phyloP scores from a whole-genome alignment of 2,113 vertebrate genomes.

The Dipodomys spectabilis region DNA sequence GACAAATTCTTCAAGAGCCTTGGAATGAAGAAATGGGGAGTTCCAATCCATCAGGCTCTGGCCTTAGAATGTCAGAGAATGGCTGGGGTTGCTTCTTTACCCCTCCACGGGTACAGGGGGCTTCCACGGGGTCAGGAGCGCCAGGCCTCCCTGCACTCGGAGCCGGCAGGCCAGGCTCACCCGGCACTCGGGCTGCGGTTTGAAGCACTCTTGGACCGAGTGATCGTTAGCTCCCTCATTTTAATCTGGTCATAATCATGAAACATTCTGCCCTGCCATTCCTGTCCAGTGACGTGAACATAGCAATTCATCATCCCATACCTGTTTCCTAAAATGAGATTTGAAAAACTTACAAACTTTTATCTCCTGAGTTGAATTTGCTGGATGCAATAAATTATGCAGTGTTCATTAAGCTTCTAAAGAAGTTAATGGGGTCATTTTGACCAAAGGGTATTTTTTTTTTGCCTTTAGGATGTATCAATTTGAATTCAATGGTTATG shows the following conservation, averaged over 20 bases:
- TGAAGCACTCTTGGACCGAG: conserved; percentile 66
- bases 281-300: conserved; percentile 69
- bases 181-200: conserved; percentile 67
- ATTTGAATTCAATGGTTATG: conserved; percentile 71
- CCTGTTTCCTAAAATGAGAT: conserved; percentile 72
- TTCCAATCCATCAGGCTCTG: neutral
- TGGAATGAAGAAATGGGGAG: conserved; percentile 5
- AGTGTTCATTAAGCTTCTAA: conserved; percentile 69
- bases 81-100: neutral
- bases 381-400: conserved; percentile 77
- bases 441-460: conserved; percentile 71
- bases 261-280: conserved; percentile 73
- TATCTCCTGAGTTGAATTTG: conserved; percentile 71
- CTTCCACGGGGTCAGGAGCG: neutral
- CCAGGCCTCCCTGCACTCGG: too few species aligned
- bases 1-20: neutral
- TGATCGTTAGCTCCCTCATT: conserved; percentile 65
- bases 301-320: conserved; percentile 78
- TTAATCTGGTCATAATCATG: conserved; percentile 76
- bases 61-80: neutral
- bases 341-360: conserved; percentile 72
- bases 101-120: neutral
- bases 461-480: conserved; percentile 77
- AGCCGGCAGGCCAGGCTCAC: conserved; percentile 52
- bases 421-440: conserved; percentile 76